phyloP scores from a whole-genome alignment of 2,113 vertebrate species.

The Upupa epops region DNA sequence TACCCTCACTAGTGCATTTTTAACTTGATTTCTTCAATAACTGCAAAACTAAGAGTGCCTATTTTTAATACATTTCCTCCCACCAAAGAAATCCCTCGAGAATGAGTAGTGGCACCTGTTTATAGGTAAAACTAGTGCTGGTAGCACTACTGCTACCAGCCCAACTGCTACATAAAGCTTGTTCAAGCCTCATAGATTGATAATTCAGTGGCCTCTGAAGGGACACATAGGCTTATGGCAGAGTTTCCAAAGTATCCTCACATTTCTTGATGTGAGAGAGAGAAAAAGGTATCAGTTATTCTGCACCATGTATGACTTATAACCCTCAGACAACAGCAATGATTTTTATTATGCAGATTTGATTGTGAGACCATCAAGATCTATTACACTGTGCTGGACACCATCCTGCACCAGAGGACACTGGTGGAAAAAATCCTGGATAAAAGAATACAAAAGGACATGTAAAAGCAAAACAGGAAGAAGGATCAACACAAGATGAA shows the following conservation, averaged over 20 bases:
- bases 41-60: slow-evolving; percentile 1
- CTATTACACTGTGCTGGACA: not conserved
- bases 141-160: not conserved
- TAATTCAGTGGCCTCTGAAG: not conserved
- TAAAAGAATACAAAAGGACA: not conserved
- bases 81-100: slow-evolving; percentile 40
- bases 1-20: not conserved
- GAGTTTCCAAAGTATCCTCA: not conserved
- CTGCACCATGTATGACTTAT: not conserved
- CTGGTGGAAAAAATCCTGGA: not conserved
- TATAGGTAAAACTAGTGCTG: not conserved
- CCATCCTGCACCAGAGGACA: not conserved
- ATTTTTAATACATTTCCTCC: slow-evolving; percentile 17
- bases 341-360: not conserved
- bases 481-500: not conserved
- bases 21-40: slow-evolving; percentile 14
- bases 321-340: not conserved
- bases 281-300: not conserved
- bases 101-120: not conserved
- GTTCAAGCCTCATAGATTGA: not conserved
- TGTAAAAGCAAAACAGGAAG: not conserved
- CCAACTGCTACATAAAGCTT: not conserved
- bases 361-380: not conserved
- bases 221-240: not conserved
- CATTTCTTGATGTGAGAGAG: not conserved